A percentile compares a stretch with the other conserved stretches of the same genome.
Conservation (phyloP, 2,113 vertebrate species). For the Ammodytes dubius region DNA sequence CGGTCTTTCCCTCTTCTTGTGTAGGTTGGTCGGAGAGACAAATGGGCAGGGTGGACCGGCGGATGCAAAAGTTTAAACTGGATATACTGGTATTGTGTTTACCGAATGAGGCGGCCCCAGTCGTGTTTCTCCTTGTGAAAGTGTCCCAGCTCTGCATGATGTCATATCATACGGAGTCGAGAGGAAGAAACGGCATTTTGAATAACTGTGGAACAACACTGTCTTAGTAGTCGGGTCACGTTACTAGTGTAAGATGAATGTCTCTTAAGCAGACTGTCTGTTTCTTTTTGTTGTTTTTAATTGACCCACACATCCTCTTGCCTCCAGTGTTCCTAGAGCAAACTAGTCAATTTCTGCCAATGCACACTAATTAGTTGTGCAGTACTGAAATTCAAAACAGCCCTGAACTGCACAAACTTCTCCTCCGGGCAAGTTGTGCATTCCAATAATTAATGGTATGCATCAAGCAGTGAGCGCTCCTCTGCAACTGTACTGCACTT, state of each 20-base stretch:
- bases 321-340: not conserved
- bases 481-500: constrained; percentile 36
- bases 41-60: constrained; percentile 47
- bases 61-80: constrained; percentile 66
- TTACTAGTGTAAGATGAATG: not conserved
- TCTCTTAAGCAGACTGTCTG: not conserved
- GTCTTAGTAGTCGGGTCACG: not conserved
- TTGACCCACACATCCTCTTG: not conserved
- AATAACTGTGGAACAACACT: constrained; percentile 37
- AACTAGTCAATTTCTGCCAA: not conserved
- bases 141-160: constrained; percentile 51
- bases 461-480: constrained; percentile 6
- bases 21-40: constrained; percentile 53
- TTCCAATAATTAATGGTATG: constrained; percentile 2
- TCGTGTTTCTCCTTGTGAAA: constrained; percentile 38
- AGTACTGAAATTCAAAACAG: constrained; percentile 7
- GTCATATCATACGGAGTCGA: constrained; percentile 54
- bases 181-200: constrained; percentile 22
- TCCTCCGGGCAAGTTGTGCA: constrained; percentile 17
- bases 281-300: not conserved
- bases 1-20: constrained; percentile 54
- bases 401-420: constrained; percentile 6
- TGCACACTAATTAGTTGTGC: constrained; percentile 15
- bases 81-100: constrained; percentile 74
- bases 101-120: constrained; percentile 2